Conservation (phyloP, 2,113 vertebrate species). For the Nibea albiflora region DNA sequence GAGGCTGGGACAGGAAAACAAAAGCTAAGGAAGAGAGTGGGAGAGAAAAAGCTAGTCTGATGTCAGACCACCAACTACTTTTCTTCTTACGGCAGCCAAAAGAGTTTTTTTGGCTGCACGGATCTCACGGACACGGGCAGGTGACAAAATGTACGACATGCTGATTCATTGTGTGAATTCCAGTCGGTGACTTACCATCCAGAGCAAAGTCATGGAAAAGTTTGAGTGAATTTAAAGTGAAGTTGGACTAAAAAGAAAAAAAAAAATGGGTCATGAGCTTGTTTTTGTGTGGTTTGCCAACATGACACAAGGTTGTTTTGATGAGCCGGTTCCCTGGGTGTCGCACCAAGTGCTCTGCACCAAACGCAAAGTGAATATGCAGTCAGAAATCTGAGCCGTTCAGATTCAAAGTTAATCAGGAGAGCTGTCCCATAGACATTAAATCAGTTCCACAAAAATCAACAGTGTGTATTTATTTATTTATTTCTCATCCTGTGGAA, state of each 20-base stretch:
- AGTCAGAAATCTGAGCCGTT: conserved; percentile 18
- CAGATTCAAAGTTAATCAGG: conserved; percentile 37
- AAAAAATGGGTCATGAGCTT: conserved; percentile 54
- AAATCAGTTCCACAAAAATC: not conserved
- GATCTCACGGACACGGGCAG: not conserved
- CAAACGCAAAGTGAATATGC: conserved; percentile 55
- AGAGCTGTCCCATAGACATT: conserved; percentile 2
- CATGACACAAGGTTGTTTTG: conserved; percentile 42
- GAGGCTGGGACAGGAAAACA: conserved; percentile 11
- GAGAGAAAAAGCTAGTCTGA: conserved; percentile 23
- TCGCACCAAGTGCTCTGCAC: conserved; percentile 18
- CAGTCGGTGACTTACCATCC: conserved; percentile 8
- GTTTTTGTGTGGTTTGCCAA: conserved; percentile 52
- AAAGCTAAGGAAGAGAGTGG: conserved; percentile 26
- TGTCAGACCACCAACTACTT: not conserved
- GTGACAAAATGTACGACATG: not conserved
- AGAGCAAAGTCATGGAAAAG: not conserved
- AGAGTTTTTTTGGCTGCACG: no score
- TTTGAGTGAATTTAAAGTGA: conserved; percentile 39
- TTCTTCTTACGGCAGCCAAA: not conserved
- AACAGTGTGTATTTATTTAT: no score
- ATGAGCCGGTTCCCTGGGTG: conserved; percentile 41
- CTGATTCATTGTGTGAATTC: not conserved
- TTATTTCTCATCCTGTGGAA: not conserved
- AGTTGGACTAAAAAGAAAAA: not conserved